Percentiles rank a stretch among this genome's conserved stretches.
Evolutionary conservation across 2,113 vertebrate species (phyloP).

Genomic region (Kryptolebias marmoratus): DNA sequence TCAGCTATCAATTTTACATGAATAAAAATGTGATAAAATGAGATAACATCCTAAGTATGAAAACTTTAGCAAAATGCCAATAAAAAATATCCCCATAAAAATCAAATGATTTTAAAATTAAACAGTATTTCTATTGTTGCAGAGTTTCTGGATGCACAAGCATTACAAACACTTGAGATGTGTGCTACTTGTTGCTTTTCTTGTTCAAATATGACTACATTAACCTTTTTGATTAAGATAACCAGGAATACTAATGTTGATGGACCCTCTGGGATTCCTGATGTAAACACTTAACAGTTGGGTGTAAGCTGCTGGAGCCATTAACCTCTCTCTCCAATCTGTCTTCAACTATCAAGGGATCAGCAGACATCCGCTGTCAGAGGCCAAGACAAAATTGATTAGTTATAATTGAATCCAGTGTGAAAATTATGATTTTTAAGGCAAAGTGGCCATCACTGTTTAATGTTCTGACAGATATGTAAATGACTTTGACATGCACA

Average conservation of each 20-base stretch:
- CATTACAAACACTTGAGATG: slow-evolving; percentile 18
- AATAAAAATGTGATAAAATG: too few species aligned
- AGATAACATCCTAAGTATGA: too few species aligned
- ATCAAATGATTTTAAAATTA: too few species aligned
- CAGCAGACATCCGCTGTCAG: slow-evolving; percentile 56
- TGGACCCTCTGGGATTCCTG: slow-evolving; percentile 33
- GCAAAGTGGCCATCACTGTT: slow-evolving; percentile 56
- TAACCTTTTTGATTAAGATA: slow-evolving; percentile 58
- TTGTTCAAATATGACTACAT: slow-evolving; percentile 51
- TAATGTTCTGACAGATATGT: slow-evolving; percentile 56
- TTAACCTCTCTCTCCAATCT: slow-evolving; percentile 69
- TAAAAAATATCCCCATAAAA: too few species aligned
- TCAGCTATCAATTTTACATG: too few species aligned
- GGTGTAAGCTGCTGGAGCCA: slow-evolving; percentile 48
- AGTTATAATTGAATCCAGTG: slow-evolving; percentile 61
- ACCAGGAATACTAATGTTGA: slow-evolving; percentile 47
- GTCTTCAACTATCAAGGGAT: slow-evolving; percentile 56
- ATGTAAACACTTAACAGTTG: slow-evolving; percentile 45
- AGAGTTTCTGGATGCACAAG: background rate
- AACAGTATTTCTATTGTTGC: background rate
- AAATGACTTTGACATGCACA: slow-evolving; percentile 28
- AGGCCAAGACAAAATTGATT: slow-evolving; percentile 57
- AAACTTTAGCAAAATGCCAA: too few species aligned
- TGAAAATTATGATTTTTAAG: slow-evolving; percentile 70
- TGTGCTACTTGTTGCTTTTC: slow-evolving; percentile 7